Evolutionary conservation across 1,140 invertebrate species (phyloP).

Genomic region (Leguminivora glycinivorella): DNA sequence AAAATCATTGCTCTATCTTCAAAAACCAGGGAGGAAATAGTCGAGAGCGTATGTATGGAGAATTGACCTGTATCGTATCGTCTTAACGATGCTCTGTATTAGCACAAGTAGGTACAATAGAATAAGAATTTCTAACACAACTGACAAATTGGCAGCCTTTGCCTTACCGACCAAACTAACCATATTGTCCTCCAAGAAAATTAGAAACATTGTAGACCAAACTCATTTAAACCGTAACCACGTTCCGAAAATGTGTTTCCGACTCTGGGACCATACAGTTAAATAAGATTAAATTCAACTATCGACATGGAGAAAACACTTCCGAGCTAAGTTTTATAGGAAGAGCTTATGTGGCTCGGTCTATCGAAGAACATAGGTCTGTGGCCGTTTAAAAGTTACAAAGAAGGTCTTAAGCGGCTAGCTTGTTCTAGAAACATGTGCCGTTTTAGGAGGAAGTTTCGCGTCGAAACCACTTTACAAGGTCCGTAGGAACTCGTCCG

Average conservation of each 20-base stretch:
- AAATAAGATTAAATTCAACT: conserved; percentile 7
- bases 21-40: too few species aligned
- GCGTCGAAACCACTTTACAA: conserved; percentile 3
- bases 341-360: neutral
- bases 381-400: neutral
- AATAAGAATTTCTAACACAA: too few species aligned
- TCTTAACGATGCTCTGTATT: too few species aligned
- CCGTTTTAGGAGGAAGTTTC: neutral
- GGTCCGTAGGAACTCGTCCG: conserved; percentile 8
- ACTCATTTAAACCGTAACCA: neutral
- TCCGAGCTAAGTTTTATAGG: neutral
- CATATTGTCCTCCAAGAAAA: neutral
- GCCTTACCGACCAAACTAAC: too few species aligned
- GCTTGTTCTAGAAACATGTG: neutral
- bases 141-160: too few species aligned
- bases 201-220: neutral
- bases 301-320: conserved; percentile 3
- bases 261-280: neutral
- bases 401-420: neutral
- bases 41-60: too few species aligned
- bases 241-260: neutral
- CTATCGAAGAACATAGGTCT: neutral
- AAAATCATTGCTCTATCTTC: too few species aligned
- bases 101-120: too few species aligned
- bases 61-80: too few species aligned